phyloP scores from a whole-genome alignment of 2,113 vertebrate species.

The Cyanoderma ruficeps region DNA sequence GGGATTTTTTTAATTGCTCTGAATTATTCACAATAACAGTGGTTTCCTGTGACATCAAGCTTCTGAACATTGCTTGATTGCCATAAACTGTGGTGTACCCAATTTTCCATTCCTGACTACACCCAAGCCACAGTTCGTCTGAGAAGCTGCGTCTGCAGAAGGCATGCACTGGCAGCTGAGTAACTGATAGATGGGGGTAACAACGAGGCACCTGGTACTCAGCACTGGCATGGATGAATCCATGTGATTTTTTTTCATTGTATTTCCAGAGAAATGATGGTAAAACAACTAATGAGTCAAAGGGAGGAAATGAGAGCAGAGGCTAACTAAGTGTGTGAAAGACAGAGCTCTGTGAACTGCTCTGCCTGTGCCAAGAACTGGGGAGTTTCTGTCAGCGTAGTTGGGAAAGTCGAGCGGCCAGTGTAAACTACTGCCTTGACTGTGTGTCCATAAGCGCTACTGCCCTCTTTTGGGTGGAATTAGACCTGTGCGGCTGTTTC shows the following conservation, averaged over 20 bases:
- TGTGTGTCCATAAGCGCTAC: not conserved
- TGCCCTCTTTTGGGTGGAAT: slow-evolving; percentile 63
- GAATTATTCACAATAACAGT: slow-evolving; percentile 31
- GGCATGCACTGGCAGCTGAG: not conserved
- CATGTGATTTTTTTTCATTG: not conserved
- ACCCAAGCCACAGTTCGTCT: slow-evolving; percentile 21
- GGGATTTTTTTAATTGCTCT: not conserved
- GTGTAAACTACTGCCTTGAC: not conserved
- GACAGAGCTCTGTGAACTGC: not conserved
- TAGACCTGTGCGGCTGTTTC: not conserved
- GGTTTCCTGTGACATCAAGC: slow-evolving; percentile 65
- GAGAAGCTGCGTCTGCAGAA: slow-evolving; percentile 10
- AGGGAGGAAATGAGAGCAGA: slow-evolving; percentile 41
- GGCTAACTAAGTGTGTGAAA: slow-evolving; percentile 27
- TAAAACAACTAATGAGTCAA: slow-evolving; percentile 39
- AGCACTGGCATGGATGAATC: not conserved
- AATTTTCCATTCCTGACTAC: slow-evolving; percentile 32
- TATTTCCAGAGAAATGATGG: slow-evolving; percentile 21
- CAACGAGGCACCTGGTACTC: not conserved
- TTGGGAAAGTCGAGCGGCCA: slow-evolving; percentile 23
- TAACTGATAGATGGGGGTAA: not conserved
- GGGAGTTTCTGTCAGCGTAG: slow-evolving; percentile 36
- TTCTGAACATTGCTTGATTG: slow-evolving; percentile 20
- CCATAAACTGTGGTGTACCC: not conserved
- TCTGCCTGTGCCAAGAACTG: slow-evolving; percentile 9